A percentile compares a stretch with the other conserved stretches of the same genome.
Evolutionary conservation across 2,888 invertebrate genomes (phyloP).

Genomic region (Microctonus aethiopoides): DNA sequence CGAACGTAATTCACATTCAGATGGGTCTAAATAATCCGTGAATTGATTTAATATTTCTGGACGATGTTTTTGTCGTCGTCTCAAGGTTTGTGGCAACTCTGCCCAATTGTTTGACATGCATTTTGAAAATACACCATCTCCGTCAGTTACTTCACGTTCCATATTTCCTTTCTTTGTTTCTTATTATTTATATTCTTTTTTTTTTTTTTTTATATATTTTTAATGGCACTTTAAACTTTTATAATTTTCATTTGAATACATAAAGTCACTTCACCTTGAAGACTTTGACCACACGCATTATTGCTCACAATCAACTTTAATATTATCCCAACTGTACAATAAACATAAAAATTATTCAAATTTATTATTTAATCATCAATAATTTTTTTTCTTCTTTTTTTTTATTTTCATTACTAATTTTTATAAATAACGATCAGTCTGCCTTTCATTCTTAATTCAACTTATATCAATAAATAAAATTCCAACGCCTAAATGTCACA

Average conservation of each 20-base stretch:
- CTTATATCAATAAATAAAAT: not conserved
- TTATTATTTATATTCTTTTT: not conserved
- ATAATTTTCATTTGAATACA: not conserved
- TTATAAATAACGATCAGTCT: not conserved
- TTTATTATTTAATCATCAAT: not conserved
- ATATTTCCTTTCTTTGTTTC: conserved; percentile 41
- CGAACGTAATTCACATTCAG: conserved; percentile 56
- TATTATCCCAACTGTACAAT: conserved; percentile 7
- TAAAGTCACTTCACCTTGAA: conserved; percentile 29
- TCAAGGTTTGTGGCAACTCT: conserved; percentile 64
- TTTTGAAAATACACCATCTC: conserved; percentile 61
- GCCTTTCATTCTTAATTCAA: not conserved
- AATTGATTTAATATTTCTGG: conserved; percentile 64
- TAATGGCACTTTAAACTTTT: not conserved
- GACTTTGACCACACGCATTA: conserved; percentile 6
- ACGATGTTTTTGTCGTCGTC: conserved; percentile 61
- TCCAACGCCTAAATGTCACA: not conserved
- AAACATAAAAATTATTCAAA: not conserved
- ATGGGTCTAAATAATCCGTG: conserved; percentile 61
- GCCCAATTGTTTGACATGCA: conserved; percentile 63
- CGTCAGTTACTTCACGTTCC: conserved; percentile 63
- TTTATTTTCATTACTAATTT: not conserved
- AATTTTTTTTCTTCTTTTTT: not conserved
- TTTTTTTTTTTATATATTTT: not conserved
- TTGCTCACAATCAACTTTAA: conserved; percentile 9